These are phyloP conservation scores for Microcebus ravelobensis DNA, from an alignment of 2,113 vertebrate species.

Conservation along the genomic window DNA sequence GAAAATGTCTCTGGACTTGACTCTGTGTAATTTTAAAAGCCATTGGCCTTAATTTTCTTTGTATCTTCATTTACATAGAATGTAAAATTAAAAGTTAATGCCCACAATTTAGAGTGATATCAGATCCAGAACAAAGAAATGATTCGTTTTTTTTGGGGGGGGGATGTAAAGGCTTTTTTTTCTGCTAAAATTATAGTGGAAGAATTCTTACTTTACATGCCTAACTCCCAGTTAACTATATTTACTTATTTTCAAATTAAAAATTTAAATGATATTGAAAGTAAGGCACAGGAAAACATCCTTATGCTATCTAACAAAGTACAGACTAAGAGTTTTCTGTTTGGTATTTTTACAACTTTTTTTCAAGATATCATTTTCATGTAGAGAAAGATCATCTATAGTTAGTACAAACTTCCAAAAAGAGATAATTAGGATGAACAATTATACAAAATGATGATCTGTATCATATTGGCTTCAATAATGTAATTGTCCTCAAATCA, in stretches of 20 bases:
- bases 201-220: not conserved
- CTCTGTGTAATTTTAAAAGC: not conserved
- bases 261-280: not conserved
- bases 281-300: not conserved
- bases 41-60: not conserved
- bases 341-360: not conserved
- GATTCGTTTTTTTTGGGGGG: not conserved
- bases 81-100: not conserved
- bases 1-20: not conserved
- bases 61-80: not conserved
- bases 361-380: constrained; percentile 25
- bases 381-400: not conserved
- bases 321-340: not conserved
- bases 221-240: not conserved
- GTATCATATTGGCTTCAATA: not conserved
- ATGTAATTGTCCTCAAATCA: not conserved
- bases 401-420: not conserved
- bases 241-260: not conserved
- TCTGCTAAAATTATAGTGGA: not conserved
- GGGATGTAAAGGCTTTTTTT: not conserved
- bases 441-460: not conserved
- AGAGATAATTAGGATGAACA: not conserved
- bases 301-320: not conserved
- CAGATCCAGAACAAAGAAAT: not conserved
- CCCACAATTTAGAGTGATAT: not conserved